phyloP scores from a whole-genome alignment of 2,797 vertebrate genomes.

The Pitangus sulphuratus region DNA sequence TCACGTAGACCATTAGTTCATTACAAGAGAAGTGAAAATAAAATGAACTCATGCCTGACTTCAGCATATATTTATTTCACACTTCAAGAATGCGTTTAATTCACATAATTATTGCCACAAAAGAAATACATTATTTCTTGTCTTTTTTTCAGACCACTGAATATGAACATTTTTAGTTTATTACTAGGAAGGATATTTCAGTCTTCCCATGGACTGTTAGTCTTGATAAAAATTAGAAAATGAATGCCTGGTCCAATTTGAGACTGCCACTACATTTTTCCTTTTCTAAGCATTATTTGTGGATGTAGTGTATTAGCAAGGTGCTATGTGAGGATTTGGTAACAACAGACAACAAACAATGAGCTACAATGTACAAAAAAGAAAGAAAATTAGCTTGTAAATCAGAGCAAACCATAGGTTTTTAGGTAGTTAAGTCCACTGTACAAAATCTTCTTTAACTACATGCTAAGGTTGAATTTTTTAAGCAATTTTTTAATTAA shows the following conservation, averaged over 20 bases:
- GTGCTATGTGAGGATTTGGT: not conserved
- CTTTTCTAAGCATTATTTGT: not conserved
- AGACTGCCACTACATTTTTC: not conserved
- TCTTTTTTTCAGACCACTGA: not conserved
- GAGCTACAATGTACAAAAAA: not conserved
- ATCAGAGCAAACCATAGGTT: not conserved
- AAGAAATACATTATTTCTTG: not conserved
- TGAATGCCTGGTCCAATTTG: not conserved
- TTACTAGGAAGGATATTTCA: not conserved
- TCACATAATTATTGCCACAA: not conserved
- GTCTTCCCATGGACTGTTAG: not conserved
- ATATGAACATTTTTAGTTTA: not conserved
- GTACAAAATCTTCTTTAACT: not conserved
- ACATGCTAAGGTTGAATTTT: not conserved
- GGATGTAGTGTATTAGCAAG: not conserved
- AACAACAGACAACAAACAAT: not conserved
- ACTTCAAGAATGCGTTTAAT: conserved; percentile 13
- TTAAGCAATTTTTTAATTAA: not conserved
- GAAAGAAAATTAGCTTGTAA: not conserved
- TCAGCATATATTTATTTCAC: not conserved
- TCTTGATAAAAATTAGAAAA: not conserved
- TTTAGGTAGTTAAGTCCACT: not conserved
- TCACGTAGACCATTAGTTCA: not conserved
- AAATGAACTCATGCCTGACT: not conserved
- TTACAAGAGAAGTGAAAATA: not conserved